Conservation (phyloP, 1,140 invertebrate genomes). For the Melanaphis sacchari region DNA sequence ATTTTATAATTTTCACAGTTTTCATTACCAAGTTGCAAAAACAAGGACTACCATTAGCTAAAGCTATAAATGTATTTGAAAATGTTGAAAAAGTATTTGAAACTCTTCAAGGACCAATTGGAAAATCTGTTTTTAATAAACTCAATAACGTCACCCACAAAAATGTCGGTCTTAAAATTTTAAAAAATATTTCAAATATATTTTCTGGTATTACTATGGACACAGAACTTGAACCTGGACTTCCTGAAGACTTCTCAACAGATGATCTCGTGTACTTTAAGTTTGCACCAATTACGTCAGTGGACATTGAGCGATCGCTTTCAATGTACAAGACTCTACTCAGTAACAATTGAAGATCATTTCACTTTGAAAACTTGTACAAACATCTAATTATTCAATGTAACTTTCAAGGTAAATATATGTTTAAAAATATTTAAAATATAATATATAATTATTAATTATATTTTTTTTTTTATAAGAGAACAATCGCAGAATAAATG, state of each 20-base stretch:
- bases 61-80: background rate
- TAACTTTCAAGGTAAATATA: background rate
- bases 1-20: slow-evolving; percentile 10
- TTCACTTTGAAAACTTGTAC: slow-evolving; percentile 28
- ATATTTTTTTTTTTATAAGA: too few relatives aligned
- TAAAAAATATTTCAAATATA: slow-evolving; percentile 12
- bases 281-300: too few relatives aligned
- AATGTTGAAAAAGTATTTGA: background rate
- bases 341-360: slow-evolving; percentile 33
- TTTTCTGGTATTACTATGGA: background rate
- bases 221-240: slow-evolving; percentile 10
- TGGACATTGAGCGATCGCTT: too few relatives aligned
- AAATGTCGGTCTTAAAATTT: slow-evolving; percentile 4
- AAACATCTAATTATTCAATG: slow-evolving; percentile 7
- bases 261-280: background rate
- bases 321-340: slow-evolving; percentile 12
- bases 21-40: background rate
- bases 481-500: too few relatives aligned
- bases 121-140: too few relatives aligned
- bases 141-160: background rate
- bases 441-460: too few relatives aligned
- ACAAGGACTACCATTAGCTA: background rate
- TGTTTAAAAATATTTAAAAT: too few relatives aligned
- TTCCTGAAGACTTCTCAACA: background rate
- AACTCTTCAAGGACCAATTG: too few relatives aligned